phyloP scores from a whole-genome alignment of 2,113 vertebrate genomes.

The Xenopus borealis region DNA sequence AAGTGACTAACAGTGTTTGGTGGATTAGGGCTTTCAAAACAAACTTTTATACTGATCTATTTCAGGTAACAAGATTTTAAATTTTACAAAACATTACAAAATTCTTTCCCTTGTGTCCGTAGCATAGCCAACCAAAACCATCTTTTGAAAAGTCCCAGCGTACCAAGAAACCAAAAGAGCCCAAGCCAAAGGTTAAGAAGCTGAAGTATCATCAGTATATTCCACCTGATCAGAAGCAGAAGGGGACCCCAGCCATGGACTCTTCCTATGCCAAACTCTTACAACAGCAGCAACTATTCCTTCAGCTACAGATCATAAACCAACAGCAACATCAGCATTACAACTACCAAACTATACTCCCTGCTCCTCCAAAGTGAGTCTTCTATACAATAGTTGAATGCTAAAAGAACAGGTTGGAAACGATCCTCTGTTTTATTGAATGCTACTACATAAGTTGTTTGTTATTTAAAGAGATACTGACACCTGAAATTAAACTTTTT shows the following conservation, averaged over 20 bases:
- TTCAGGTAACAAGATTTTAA: too few species aligned
- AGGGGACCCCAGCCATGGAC: conserved; percentile 82
- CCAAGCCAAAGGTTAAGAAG: conserved; percentile 89
- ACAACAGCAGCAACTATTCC: conserved; percentile 91
- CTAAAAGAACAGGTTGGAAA: background rate
- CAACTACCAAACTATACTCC: conserved; percentile 89
- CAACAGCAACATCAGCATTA: conserved; percentile 92
- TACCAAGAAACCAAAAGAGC: conserved; percentile 86
- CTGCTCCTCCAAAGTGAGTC: conserved; percentile 80
- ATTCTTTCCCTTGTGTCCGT: conserved; percentile 49
- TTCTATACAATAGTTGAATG: background rate
- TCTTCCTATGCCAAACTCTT: conserved; percentile 85
- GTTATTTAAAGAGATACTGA: too few species aligned
- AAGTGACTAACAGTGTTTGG: too few species aligned
- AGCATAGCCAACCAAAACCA: conserved; percentile 77
- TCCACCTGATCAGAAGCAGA: conserved; percentile 88
- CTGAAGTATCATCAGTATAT: conserved; percentile 95
- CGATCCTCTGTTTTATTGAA: background rate
- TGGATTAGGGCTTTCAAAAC: too few species aligned
- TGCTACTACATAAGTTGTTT: too few species aligned
- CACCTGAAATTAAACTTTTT: too few species aligned
- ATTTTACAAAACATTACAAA: too few species aligned
- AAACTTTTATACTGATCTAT: too few species aligned
- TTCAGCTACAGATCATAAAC: conserved; percentile 92
- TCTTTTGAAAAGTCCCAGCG: conserved; percentile 72